Base-by-base conservation (phyloP, 2,113 vertebrate species). In the Heterotis niloticus region DNA sequence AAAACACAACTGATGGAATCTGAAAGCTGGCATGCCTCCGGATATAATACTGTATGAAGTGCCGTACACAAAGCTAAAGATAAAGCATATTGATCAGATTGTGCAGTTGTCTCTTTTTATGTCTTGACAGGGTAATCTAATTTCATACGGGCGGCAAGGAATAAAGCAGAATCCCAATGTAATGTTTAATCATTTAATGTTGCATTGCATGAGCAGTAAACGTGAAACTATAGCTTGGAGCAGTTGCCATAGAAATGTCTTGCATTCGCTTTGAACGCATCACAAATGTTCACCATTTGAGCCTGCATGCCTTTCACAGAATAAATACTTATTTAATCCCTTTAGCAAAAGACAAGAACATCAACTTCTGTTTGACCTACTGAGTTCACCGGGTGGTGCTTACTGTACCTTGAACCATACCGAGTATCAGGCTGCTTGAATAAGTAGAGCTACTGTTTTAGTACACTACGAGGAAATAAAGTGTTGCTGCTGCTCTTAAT, bases 1-100 rank as follows among this genome's bases (percentile, higher is more conserved):
- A 88, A 85, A 86, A 85, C 82, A 75, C 79, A 70, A 81, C 84
- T 87, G 87, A 90, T 90, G 87, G 85, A 29, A 90, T 88, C 87
- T 85, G 78, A 84, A 57, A 84, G 86, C 86, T 0, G 85, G 83
- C 74, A 34, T 75, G 87, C 86, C 88, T 88, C 84, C 88, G 87
- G 88, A 86, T 91, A 85, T 84, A 81, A 85, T 86, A 88, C 85
- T 86, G 87, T 87, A 88, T 78, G 78, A 51, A 86, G 88, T 83
- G 86, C 86, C 87, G 84, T 82, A 81, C 84, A 81, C 82, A 82
- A 83, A 83, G 83, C 29, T 56, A 71, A 59, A 87, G 90, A 91
- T 92, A 89, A 91, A 88, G 83, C 29, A 78, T 87, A 91, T 89
- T 87, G 91, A 92, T 92, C 89, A 85, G 85, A 90, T 86, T 80